phyloP scores from a whole-genome alignment of 2,888 invertebrate genomes.

The Drosophila merina region DNA sequence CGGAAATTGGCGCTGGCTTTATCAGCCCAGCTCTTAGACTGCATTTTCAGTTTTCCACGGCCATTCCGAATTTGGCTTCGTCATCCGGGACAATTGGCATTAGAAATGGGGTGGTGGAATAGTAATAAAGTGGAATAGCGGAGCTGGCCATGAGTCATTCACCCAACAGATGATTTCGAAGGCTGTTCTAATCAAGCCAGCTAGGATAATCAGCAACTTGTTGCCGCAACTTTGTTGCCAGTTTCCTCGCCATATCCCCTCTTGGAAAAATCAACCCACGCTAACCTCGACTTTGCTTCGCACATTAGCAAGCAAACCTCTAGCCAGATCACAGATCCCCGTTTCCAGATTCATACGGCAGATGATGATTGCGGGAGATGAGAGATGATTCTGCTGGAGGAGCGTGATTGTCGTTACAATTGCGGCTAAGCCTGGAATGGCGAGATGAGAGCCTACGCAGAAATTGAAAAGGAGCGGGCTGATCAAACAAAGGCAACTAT shows the following conservation, averaged over 20 bases:
- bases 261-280: constrained; percentile 54
- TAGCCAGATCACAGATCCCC: constrained; percentile 24
- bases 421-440: constrained; percentile 20
- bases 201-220: constrained; percentile 61
- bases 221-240: constrained; percentile 57
- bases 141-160: constrained; percentile 48
- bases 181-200: constrained; percentile 51
- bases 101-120: constrained; percentile 3
- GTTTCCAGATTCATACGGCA: constrained; percentile 48
- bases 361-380: constrained; percentile 52
- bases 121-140: constrained; percentile 14
- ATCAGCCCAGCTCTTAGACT: constrained; percentile 18
- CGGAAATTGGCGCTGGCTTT: constrained; percentile 39
- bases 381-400: constrained; percentile 32
- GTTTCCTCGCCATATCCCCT: constrained; percentile 2
- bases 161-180: constrained; percentile 47
- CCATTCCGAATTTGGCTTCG: constrained; percentile 50
- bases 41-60: constrained; percentile 25
- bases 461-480: constrained; percentile 4
- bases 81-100: constrained; percentile 58
- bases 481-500: constrained; percentile 51
- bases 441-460: constrained; percentile 54
- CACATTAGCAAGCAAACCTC: constrained; percentile 64
- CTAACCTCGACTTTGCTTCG: constrained; percentile 48
- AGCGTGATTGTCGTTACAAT: constrained; percentile 63